Evolutionary conservation across 1,140 invertebrate species (phyloP), one percentile per base, ranked within the genome.

Genomic region (Branchinecta lindahli): DNA sequence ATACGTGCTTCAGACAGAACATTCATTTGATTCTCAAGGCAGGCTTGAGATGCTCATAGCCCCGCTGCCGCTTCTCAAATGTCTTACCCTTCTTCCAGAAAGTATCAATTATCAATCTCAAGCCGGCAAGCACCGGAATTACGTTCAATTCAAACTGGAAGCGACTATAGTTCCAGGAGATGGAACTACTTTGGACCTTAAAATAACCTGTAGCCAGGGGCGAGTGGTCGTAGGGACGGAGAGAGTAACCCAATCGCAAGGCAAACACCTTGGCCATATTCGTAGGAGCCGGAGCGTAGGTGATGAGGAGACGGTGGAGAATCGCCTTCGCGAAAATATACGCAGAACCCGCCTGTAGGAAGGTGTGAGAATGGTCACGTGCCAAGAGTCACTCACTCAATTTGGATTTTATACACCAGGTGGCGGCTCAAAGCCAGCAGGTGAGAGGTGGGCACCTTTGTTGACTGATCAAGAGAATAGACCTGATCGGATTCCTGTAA

Each of bases 171-270:
- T 15, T 61, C 18, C 18, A 61, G 52, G 18, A 61, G 52, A 61
- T 61, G 52, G 52, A 61, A 61, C 52, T 61, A 61, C 52, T 61
- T 61, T 61, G 18, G 52, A 3, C 12, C 52, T 20, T 15, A 61
- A 61, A 61, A 61, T 61, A 33, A 33, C 33, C 33, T 33, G 33
- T 33, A 61, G 52, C 52, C 52, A 15, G 18, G 12, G 18, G 52
- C 52, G 12, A 61, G 52, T 12, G 52, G 18, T 15, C 18, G 18
- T 12, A 15, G 12, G 12, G 12, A 20, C 12, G 52, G 18, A 15
- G 52, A 61, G 52, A 61, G 52, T 61, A 61, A 61, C 52, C 52
- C 52, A 61, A 61, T 61, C 52, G 52, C 52, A 6, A 61, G 52
- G 18, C 2, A 61, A 61, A 61, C 52, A 61, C 52, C 18, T 61